Conservation (phyloP, 2,888 invertebrate genomes). For the Pomacea canaliculata region DNA sequence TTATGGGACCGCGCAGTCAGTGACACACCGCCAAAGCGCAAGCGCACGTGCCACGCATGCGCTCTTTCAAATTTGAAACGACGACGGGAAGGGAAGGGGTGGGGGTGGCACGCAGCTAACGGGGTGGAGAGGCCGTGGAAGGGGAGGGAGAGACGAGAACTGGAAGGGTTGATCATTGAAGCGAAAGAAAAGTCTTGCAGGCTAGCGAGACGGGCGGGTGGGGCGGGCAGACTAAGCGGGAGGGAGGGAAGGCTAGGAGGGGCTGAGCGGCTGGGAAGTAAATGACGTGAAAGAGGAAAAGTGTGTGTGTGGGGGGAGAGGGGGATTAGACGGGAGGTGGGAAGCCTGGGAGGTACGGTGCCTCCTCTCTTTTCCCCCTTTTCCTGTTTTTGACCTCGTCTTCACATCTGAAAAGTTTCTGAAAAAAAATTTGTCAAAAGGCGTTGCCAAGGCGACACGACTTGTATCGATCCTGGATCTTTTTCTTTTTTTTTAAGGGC, state of each 20-base stretch:
- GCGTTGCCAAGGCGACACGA: conserved; percentile 4
- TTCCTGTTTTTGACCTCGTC: conserved; percentile 1
- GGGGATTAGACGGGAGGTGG: not conserved
- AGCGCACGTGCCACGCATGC: conserved; percentile 8
- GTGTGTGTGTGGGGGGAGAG: not conserved
- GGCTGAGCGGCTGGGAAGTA: too few species aligned
- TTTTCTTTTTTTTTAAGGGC: too few species aligned
- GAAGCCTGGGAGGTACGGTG: not conserved
- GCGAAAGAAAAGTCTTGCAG: too few species aligned
- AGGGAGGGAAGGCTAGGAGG: too few species aligned
- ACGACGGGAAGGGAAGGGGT: not conserved
- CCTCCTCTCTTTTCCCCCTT: too few species aligned
- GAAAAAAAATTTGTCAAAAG: conserved; percentile 6
- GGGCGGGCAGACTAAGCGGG: too few species aligned
- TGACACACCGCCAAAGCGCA: conserved; percentile 8
- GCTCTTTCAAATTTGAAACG: conserved; percentile 14
- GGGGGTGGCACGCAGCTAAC: not conserved
- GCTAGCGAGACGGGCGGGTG: too few species aligned
- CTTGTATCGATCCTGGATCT: not conserved
- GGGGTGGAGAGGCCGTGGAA: too few species aligned
- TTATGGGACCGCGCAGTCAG: conserved; percentile 7
- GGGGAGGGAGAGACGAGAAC: too few species aligned
- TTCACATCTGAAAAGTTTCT: not conserved
- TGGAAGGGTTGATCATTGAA: too few species aligned
- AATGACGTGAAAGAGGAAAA: not conserved